Conservation (phyloP, 2,113 vertebrate genomes). For the Hylia prasina region DNA sequence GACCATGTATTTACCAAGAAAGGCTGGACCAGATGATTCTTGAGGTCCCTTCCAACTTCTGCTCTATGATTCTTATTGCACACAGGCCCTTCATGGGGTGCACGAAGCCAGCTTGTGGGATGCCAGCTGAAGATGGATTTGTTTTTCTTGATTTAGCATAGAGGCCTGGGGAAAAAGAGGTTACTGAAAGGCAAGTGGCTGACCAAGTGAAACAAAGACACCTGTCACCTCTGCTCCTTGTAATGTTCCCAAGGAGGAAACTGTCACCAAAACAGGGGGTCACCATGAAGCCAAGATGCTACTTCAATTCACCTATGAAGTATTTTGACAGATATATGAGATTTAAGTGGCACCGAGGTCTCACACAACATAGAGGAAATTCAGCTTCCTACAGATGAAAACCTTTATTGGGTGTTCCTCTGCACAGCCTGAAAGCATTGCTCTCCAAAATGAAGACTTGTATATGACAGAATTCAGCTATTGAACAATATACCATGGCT, state of each 20-base stretch:
- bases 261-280: background rate
- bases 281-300: background rate
- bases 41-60: background rate
- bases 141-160: background rate
- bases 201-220: background rate
- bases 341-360: background rate
- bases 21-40: background rate
- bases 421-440: background rate
- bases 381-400: background rate
- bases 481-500: background rate
- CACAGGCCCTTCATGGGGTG: background rate
- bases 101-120: background rate
- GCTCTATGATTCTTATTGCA: background rate
- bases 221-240: background rate
- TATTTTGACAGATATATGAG: background rate
- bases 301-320: background rate
- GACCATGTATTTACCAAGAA: background rate
- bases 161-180: background rate
- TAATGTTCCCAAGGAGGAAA: background rate
- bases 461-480: background rate
- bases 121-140: background rate
- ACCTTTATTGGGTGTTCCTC: conserved; percentile 1
- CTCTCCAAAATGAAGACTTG: background rate
- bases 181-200: background rate
- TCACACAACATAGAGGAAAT: background rate